A percentile compares a stretch with the other conserved stretches of the same genome.
Conservation (phyloP, 1,140 invertebrate genomes). For the Papilio dardanus region DNA sequence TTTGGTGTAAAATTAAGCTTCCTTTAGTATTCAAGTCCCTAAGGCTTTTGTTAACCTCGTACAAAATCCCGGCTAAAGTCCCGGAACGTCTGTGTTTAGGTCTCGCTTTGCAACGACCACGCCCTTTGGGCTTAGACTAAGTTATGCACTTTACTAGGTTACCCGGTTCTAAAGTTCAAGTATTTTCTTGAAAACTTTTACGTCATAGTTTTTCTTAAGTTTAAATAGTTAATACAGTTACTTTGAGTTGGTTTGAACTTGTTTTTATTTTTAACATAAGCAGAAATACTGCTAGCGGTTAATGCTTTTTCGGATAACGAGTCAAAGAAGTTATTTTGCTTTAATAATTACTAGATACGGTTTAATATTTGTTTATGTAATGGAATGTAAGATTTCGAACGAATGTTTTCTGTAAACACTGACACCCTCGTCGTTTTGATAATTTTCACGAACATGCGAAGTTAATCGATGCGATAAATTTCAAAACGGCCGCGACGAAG, state of each 20-base stretch:
- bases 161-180: slow-evolving; percentile 12
- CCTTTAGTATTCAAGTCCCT: background rate
- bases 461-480: slow-evolving; percentile 42
- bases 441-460: background rate
- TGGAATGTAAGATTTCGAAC: background rate
- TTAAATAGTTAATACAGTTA: background rate
- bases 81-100: background rate
- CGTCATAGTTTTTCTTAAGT: slow-evolving; percentile 7
- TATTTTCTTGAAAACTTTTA: slow-evolving; percentile 11
- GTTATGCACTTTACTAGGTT: slow-evolving; percentile 27
- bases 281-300: no score
- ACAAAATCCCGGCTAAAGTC: background rate
- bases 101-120: slow-evolving; percentile 3
- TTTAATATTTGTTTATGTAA: no score
- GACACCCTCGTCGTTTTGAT: background rate
- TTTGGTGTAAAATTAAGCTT: slow-evolving; percentile 8
- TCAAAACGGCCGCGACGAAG: slow-evolving; percentile 25
- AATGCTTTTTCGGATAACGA: background rate
- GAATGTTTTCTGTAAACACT: background rate
- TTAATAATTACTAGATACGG: background rate
- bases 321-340: background rate
- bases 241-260: background rate
- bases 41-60: slow-evolving; percentile 14
- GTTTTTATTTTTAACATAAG: background rate
- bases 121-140: slow-evolving; percentile 10